Evolutionary conservation across 92 coral and sea anemone species (phyloP), one percentile per base, ranked within the genome.

Genomic region (Nematostella vectensis): DNA sequence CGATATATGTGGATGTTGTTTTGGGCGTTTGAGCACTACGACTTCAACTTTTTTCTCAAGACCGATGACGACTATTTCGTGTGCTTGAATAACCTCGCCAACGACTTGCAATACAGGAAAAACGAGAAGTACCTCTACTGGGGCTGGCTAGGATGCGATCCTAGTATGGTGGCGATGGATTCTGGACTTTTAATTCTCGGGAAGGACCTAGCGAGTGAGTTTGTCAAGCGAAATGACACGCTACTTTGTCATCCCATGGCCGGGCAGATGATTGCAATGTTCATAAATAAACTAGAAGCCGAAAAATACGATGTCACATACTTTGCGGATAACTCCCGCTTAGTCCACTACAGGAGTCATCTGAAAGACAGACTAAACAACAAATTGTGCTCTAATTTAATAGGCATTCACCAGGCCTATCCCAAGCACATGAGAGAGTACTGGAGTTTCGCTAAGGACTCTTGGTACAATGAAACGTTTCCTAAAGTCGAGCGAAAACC

Each of bases 241-340:
- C 63, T 75, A 18, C 69, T 69, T 42, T 75, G 82, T 43, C 59
- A 47, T 27, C 83, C 83, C 1, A 54, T 44, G 21, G 83, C 78
- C 24, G 83, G 56, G 15, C 83, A 76, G 8, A 76, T 76, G 83
- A 71, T 76, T 3, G 83, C 72, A 0, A 70, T 76, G 83, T 70
- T 58, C 72, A 18, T 76, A 24, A 54, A 76, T 39, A 38, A 55
- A 48, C 55, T 76, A n/a, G 79, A 62, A 29, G 37, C 29, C 11
- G 83, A 76, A 31, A 72, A 72, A 1, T 55, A 45, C 16, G 59
- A 70, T 22, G 47, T 55, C 25, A 70, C 79, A 0, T 76, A 76
- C 25, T 61, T 76, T 29, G 60, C 83, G 1, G 83, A 76, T 31
- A 76, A 76, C 62, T 8, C 6, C 2, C 64, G 82, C 25, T 21